These are phyloP conservation scores for Drosophila recens DNA, from an alignment of 2,888 invertebrate species.

Conservation along the genomic window DNA sequence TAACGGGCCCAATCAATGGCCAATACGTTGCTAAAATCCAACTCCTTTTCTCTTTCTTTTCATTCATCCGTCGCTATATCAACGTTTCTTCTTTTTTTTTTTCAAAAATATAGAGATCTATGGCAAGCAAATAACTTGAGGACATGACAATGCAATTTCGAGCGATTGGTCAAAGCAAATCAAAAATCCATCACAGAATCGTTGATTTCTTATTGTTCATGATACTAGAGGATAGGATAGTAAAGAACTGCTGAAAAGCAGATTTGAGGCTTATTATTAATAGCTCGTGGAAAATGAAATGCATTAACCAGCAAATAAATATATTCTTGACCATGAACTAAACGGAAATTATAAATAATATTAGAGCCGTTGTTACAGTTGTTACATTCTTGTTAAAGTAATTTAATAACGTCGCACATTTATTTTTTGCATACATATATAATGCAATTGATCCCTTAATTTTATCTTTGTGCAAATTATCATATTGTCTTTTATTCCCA, in stretches of 20 bases:
- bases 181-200: slow-evolving; percentile 50
- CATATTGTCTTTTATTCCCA: too few relatives aligned
- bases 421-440: too few relatives aligned
- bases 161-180: slow-evolving; percentile 55
- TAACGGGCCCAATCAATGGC: slow-evolving; percentile 33
- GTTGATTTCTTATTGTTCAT: slow-evolving; percentile 4
- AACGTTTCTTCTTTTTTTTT: background rate
- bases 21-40: slow-evolving; percentile 12
- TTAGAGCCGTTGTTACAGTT: too few relatives aligned
- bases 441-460: too few relatives aligned
- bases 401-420: too few relatives aligned
- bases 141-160: slow-evolving; percentile 77
- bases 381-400: too few relatives aligned
- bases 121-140: slow-evolving; percentile 69
- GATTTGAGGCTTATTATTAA: background rate
- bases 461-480: too few relatives aligned
- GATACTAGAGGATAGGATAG: background rate
- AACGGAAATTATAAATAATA: too few relatives aligned
- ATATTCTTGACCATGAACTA: background rate
- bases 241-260: background rate
- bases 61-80: background rate
- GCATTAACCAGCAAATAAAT: background rate
- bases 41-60: background rate
- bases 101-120: slow-evolving; percentile 14
- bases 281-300: background rate